Percentiles rank a stretch among this genome's conserved stretches.
Conservation (phyloP, 2,797 vertebrate genomes). For the Rachycentron canadum region DNA sequence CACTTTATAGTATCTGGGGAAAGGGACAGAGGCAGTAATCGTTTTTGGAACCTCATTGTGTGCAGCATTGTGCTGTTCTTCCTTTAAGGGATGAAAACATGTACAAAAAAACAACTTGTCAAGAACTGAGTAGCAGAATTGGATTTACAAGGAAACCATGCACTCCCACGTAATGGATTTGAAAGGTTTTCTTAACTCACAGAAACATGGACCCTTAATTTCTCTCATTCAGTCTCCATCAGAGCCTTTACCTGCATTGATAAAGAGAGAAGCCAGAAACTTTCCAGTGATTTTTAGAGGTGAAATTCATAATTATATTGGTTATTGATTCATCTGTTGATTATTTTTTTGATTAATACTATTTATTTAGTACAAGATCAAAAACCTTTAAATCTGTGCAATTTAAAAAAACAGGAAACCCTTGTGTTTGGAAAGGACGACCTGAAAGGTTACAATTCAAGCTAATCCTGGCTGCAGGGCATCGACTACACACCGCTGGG, state of each 20-base stretch:
- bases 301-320: neutral
- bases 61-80: slow-evolving; percentile 1
- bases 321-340: neutral
- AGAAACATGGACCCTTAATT: neutral
- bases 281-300: neutral
- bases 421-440: slow-evolving; percentile 43
- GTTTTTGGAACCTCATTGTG: neutral
- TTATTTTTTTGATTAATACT: neutral
- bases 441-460: slow-evolving; percentile 65
- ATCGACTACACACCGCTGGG: slow-evolving; percentile 38
- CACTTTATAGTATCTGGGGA: slow-evolving; percentile 1
- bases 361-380: neutral
- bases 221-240: neutral
- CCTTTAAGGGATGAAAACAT: neutral
- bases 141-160: neutral
- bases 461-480: slow-evolving; percentile 59
- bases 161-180: neutral
- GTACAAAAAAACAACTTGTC: neutral
- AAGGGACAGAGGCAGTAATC: neutral
- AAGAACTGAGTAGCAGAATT: slow-evolving; percentile 5
- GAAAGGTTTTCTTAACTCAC: slow-evolving; percentile 9
- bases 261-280: neutral
- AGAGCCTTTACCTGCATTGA: neutral
- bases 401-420: neutral
- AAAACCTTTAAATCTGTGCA: too few species aligned